Percentiles rank a stretch among this genome's conserved stretches.
These are phyloP conservation scores for Lasiommata megera DNA, from an alignment of 2,888 invertebrate genomes.

Conservation along the genomic window DNA sequence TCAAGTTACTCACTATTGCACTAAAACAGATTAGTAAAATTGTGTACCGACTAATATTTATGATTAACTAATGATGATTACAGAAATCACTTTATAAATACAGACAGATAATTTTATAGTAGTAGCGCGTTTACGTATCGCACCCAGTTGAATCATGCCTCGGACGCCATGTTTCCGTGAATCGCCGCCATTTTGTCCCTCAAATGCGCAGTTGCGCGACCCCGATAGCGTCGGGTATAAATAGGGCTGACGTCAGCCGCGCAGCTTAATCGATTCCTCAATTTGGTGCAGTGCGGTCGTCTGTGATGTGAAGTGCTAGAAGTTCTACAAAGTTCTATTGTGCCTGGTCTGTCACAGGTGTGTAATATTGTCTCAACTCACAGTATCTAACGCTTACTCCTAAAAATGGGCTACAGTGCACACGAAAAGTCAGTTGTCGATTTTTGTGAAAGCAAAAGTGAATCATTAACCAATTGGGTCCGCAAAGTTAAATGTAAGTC, in stretches of 20 bases:
- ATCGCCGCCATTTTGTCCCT: slow-evolving; percentile 63
- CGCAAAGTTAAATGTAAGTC: slow-evolving; percentile 84
- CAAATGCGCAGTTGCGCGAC: slow-evolving; percentile 55
- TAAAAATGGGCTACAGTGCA: slow-evolving; percentile 69
- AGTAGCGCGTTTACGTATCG: slow-evolving; percentile 7
- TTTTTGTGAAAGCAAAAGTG: slow-evolving; percentile 80
- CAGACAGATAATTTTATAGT: neutral
- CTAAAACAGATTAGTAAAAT: too few relatives aligned
- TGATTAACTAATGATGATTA: too few relatives aligned
- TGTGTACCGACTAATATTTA: too few relatives aligned
- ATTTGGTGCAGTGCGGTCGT: slow-evolving; percentile 57
- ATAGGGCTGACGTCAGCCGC: slow-evolving; percentile 62
- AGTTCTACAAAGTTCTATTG: slow-evolving; percentile 48
- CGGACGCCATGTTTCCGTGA: slow-evolving; percentile 41
- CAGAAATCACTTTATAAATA: neutral
- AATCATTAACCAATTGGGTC: slow-evolving; percentile 83
- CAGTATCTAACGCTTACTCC: slow-evolving; percentile 49
- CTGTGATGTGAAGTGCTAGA: slow-evolving; percentile 60
- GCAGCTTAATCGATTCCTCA: slow-evolving; percentile 44
- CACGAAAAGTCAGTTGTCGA: slow-evolving; percentile 72
- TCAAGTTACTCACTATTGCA: too few relatives aligned
- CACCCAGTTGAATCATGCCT: slow-evolving; percentile 1
- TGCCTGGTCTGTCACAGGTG: slow-evolving; percentile 77
- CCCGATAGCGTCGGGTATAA: slow-evolving; percentile 53
- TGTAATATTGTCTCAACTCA: slow-evolving; percentile 63